phyloP scores from a whole-genome alignment of 2,888 invertebrate species.

The Stenichneumon culpator region DNA sequence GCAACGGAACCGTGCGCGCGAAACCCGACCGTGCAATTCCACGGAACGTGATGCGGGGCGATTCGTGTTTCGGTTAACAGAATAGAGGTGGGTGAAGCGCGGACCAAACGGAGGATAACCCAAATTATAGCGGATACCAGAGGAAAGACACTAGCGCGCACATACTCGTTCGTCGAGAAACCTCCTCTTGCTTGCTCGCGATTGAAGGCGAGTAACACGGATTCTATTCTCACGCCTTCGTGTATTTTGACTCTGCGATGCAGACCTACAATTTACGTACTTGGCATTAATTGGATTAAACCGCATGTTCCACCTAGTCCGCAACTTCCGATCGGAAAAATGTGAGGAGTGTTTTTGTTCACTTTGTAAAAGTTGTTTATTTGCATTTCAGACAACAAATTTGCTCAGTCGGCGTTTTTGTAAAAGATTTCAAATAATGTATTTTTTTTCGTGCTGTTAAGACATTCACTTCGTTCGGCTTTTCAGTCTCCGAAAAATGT shows the following conservation, averaged over 20 bases:
- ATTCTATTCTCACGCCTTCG: constrained; percentile 44
- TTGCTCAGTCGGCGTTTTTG: background rate
- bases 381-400: background rate
- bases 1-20: constrained; percentile 5
- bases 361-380: background rate
- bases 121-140: constrained; percentile 51
- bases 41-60: constrained; percentile 29
- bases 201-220: constrained; percentile 21
- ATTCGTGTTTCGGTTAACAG: constrained; percentile 57
- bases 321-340: background rate
- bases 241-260: background rate
- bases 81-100: constrained; percentile 36
- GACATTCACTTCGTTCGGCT: background rate
- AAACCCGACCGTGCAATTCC: constrained; percentile 51
- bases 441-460: background rate
- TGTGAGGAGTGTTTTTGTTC: background rate
- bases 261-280: background rate
- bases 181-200: background rate
- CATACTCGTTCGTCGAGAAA: constrained; percentile 13
- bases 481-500: background rate
- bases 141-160: constrained; percentile 2
- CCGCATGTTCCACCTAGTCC: background rate
- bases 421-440: background rate
- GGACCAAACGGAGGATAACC: constrained; percentile 41
- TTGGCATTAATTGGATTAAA: background rate